Evolutionary conservation across 1,140 invertebrate genomes (phyloP), one percentile per base, ranked within the genome.

Genomic region (Berghia stephanieae): DNA sequence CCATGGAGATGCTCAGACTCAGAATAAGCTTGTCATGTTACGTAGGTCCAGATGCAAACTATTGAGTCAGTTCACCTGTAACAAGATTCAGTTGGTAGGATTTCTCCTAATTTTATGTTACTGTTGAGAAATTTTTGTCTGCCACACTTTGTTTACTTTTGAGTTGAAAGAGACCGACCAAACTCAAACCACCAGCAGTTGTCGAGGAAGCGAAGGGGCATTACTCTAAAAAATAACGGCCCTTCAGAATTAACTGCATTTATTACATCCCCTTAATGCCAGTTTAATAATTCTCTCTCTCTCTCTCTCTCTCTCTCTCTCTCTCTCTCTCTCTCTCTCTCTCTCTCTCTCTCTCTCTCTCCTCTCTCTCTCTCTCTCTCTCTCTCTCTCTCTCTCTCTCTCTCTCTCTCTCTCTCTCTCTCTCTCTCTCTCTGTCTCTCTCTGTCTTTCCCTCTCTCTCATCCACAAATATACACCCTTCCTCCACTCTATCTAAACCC

Each of bases 391-490:
- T 27, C 10, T 63, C 10, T 63, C 10, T 16, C 57, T 16, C 27
- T 63, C 18, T 63, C 10, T 16, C 27, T 63, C 18, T 16, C 27
- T 27, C 27, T 63, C 10, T 27, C 8, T 16, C 10, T 63, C 57
- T 27, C 10, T 16, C 57, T 16, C 27, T 63, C 10, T 27, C 10
- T 16, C 10, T 27, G 18, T 63, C 57, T 63, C 10, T 63, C 57
- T 63, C 57, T 63, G 13, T 63, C 57, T 63, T 31, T 63, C 57
- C 34, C 10, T 63, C 57, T 63, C 57, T 63, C 57, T 63, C 10
- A n/a, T n/a, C n/a, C n/a, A n/a, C n/a, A n/a, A n/a, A n/a, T n/a
- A n/a, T n/a, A n/a, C n/a, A n/a, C n/a, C n/a, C n/a, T n/a, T n/a
- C n/a, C n/a, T n/a, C 34, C 57, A 24, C 57, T 63, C 57, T 63